These are phyloP conservation scores for Dipodomys stephensi DNA, from an alignment of 2,113 vertebrate genomes.

Conservation along the genomic window DNA sequence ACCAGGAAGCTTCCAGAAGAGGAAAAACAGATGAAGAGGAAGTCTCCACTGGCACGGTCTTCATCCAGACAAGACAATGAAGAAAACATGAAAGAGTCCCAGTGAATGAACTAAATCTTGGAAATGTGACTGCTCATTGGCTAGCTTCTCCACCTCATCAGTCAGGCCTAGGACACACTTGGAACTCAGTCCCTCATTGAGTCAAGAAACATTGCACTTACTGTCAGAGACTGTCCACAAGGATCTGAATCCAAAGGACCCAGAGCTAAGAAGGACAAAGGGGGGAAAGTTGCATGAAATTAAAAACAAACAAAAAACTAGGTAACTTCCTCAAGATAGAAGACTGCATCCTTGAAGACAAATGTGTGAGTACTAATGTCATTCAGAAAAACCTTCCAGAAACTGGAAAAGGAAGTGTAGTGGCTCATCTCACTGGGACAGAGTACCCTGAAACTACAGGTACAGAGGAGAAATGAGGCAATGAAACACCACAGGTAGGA, in stretches of 20 bases:
- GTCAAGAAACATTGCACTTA: neutral
- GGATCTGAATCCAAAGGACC: neutral
- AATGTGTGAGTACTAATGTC: neutral
- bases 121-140: neutral
- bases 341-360: neutral
- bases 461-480: neutral
- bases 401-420: neutral
- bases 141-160: neutral
- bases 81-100: neutral
- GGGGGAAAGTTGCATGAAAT: neutral
- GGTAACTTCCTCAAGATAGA: neutral
- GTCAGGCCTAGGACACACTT: neutral
- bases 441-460: neutral
- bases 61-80: neutral
- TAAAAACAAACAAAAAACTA: neutral
- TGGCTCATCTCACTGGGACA: neutral
- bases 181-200: neutral
- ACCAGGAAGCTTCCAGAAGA: neutral
- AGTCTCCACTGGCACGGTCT: neutral
- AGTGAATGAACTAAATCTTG: no score
- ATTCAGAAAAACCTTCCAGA: neutral
- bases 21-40: neutral
- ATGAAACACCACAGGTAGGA: neutral
- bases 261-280: neutral
- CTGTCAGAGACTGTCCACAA: neutral